phyloP scores from a whole-genome alignment of 2,113 vertebrate species.

The Emberiza fucata region DNA sequence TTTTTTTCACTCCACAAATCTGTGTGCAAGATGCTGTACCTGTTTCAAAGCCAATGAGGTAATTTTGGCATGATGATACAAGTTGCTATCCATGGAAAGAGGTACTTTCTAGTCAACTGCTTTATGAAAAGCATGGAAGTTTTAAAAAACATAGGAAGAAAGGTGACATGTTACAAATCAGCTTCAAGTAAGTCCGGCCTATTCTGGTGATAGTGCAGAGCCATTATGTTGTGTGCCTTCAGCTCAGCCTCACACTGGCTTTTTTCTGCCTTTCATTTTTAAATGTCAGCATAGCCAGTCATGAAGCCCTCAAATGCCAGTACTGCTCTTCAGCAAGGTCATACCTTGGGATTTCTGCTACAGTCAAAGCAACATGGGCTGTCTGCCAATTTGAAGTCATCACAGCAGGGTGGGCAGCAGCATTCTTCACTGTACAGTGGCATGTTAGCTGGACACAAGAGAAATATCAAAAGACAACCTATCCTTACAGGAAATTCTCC shows the following conservation, averaged over 20 bases:
- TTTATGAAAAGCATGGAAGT: neutral
- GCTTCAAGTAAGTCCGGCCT: neutral
- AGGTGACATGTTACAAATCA: accelerated
- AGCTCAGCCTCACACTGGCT: neutral
- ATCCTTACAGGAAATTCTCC: neutral
- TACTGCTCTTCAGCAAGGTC: neutral
- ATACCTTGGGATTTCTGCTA: constrained; percentile 56
- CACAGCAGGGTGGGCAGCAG: constrained; percentile 77
- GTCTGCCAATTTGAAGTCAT: neutral
- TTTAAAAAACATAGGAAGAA: neutral
- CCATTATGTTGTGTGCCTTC: neutral
- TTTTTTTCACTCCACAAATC: neutral
- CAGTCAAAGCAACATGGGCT: constrained; percentile 79
- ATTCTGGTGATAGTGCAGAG: neutral
- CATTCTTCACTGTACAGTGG: constrained; percentile 46
- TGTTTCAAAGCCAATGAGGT: neutral
- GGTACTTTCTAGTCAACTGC: neutral
- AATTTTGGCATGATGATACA: neutral
- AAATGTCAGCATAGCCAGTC: neutral
- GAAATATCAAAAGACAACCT: neutral
- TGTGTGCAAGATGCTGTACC: neutral
- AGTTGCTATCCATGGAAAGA: neutral
- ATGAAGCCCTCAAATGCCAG: neutral
- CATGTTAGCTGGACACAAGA: constrained; percentile 55
- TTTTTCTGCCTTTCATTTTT: neutral